A percentile compares a stretch with the other conserved stretches of the same genome.
Evolutionary conservation across 2,888 invertebrate species (phyloP).

Genomic region (Tyria jacobaeae): DNA sequence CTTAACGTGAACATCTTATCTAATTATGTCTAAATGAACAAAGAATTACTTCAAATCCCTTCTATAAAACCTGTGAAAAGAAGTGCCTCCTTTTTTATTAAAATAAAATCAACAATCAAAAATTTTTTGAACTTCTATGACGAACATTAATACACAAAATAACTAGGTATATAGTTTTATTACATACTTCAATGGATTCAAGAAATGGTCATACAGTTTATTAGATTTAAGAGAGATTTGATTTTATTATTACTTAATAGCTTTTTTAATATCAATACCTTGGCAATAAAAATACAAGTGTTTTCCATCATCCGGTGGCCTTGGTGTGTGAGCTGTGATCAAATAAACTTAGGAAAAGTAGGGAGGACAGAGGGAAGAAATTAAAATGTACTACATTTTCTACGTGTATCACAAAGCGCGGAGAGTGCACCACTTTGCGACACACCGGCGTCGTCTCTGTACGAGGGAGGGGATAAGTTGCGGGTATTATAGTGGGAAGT

Average conservation of each 20-base stretch:
- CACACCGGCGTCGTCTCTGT: constrained; percentile 36
- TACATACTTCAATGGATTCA: too few species aligned
- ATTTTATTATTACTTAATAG: background rate
- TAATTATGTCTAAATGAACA: too few species aligned
- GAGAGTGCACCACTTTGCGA: constrained; percentile 51
- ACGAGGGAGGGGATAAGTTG: constrained; percentile 28
- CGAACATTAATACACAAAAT: too few species aligned
- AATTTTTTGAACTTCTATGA: too few species aligned
- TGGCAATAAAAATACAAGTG: background rate
- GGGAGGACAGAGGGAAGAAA: constrained; percentile 20
- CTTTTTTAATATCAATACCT: background rate
- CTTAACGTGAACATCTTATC: too few species aligned
- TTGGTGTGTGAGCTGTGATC: constrained; percentile 24
- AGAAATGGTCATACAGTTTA: background rate
- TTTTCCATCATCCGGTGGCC: constrained; percentile 2
- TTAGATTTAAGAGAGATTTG: background rate
- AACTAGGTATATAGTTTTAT: background rate
- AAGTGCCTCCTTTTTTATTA: too few species aligned
- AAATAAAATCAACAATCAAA: too few species aligned
- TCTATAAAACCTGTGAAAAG: too few species aligned
- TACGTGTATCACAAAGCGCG: constrained; percentile 42
- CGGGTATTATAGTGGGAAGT: constrained; percentile 10
- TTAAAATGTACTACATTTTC: constrained; percentile 46
- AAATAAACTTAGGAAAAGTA: constrained; percentile 28
- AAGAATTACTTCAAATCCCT: too few species aligned